Conservation (phyloP, 37 sponge, comb jelly and placozoan species). For the Spongia lamella region DNA sequence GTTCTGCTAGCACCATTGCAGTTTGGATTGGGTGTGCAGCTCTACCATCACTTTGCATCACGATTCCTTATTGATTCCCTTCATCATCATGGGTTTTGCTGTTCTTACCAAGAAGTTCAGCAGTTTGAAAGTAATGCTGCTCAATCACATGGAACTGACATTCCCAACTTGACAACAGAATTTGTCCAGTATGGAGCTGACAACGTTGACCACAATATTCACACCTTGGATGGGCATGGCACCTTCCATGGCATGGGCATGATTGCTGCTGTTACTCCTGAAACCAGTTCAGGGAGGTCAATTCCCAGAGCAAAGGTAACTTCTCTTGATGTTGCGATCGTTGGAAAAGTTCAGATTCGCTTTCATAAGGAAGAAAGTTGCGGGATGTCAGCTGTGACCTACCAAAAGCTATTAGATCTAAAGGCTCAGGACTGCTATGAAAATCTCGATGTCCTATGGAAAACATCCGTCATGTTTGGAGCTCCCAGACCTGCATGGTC, state of each 20-base stretch:
- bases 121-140: slow-evolving; percentile 25
- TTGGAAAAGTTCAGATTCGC: slow-evolving; percentile 17
- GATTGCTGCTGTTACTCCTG: slow-evolving; percentile 35
- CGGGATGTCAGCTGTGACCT: slow-evolving; percentile 34
- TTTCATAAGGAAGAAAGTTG: slow-evolving; percentile 35
- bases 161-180: slow-evolving; percentile 28
- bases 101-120: slow-evolving; percentile 20
- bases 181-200: slow-evolving; percentile 39
- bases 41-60: slow-evolving; percentile 45
- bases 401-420: slow-evolving; percentile 33
- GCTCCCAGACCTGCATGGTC: slow-evolving; percentile 29
- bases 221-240: slow-evolving; percentile 28
- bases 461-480: slow-evolving; percentile 15
- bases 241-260: slow-evolving; percentile 1
- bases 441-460: slow-evolving; percentile 43
- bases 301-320: slow-evolving; percentile 35
- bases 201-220: slow-evolving; percentile 26
- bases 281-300: slow-evolving; percentile 31
- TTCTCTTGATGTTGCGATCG: slow-evolving; percentile 9
- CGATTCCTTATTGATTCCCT: slow-evolving; percentile 37
- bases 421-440: slow-evolving; percentile 29
- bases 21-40: slow-evolving; percentile 28
- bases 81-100: slow-evolving; percentile 47
- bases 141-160: slow-evolving; percentile 25
- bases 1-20: slow-evolving; percentile 48